phyloP scores from a whole-genome alignment of 2,797 vertebrate species.

The Siniperca obscura region DNA sequence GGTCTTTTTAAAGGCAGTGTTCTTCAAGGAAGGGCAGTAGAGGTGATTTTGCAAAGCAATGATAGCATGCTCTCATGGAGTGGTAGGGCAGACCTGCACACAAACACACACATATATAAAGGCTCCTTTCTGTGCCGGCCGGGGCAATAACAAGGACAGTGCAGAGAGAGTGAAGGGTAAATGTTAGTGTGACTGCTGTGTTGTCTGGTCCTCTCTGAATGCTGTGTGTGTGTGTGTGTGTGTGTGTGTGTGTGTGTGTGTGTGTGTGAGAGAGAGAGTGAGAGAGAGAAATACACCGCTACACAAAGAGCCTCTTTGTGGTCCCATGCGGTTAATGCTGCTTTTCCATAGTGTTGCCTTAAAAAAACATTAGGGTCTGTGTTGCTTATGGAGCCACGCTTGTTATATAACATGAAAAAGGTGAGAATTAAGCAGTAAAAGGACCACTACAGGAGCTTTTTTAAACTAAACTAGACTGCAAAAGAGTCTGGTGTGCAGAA shows the following conservation, averaged over 20 bases:
- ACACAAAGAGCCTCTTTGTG: constrained; percentile 78
- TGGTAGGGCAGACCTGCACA: background rate
- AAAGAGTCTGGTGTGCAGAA: background rate
- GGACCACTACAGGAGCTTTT: constrained; percentile 12
- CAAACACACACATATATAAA: constrained; percentile 43
- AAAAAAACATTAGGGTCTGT: constrained; percentile 67
- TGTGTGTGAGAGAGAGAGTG: constrained; percentile 10
- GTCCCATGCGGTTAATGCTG: constrained; percentile 43
- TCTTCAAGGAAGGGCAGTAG: constrained; percentile 16
- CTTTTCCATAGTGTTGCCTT: constrained; percentile 72
- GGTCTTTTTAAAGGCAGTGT: constrained; percentile 38
- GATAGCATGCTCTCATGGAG: constrained; percentile 37
- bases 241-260: constrained; percentile 40
- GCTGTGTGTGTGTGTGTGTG: constrained; percentile 45
- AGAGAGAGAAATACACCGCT: constrained; percentile 40
- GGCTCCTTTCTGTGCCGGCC: constrained; percentile 60
- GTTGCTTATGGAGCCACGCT: constrained; percentile 55
- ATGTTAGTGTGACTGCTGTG: constrained; percentile 70
- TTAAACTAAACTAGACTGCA: constrained; percentile 3
- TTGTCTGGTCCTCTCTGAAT: constrained; percentile 60
- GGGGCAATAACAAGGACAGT: constrained; percentile 61
- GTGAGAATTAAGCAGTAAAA: constrained; percentile 50
- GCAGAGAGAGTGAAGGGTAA: constrained; percentile 66
- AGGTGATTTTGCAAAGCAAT: constrained; percentile 38
- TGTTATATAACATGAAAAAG: constrained; percentile 46